phyloP scores from a whole-genome alignment of 2,113 vertebrate species.

The Hoplias malabaricus region DNA sequence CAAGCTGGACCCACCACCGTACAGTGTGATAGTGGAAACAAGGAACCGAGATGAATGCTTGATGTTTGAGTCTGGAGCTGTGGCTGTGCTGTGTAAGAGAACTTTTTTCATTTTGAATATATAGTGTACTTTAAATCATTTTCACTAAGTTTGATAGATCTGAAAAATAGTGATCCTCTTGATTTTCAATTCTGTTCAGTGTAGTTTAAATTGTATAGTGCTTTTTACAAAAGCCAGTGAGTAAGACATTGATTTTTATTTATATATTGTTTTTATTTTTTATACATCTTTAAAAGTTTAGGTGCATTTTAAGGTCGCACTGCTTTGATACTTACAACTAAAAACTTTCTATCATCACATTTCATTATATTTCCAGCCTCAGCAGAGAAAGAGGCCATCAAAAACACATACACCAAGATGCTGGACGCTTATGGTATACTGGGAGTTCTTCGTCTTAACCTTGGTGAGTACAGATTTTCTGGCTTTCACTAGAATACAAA shows the following conservation, averaged over 20 bases:
- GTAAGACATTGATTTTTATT: too few relatives aligned
- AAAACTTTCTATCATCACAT: background rate
- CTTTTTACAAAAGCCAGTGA: too few relatives aligned
- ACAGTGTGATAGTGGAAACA: conserved; percentile 93
- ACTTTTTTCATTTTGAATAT: background rate
- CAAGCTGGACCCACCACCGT: conserved; percentile 92
- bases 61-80: conserved; percentile 95
- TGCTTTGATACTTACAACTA: background rate
- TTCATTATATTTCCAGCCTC: conserved; percentile 64
- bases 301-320: background rate
- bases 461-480: conserved; percentile 79
- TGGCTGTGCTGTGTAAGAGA: conserved; percentile 93
- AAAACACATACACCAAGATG: conserved; percentile 86
- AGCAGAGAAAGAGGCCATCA: conserved; percentile 95
- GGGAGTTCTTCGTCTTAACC: conserved; percentile 91
- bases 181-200: too few relatives aligned
- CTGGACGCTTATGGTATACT: conserved; percentile 94
- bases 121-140: background rate
- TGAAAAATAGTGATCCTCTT: too few relatives aligned
- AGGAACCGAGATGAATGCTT: conserved; percentile 91
- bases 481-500: background rate
- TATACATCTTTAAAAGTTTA: background rate
- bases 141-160: too few relatives aligned
- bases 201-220: too few relatives aligned
- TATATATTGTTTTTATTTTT: too few relatives aligned